phyloP scores from a whole-genome alignment of 2,113 vertebrate genomes.

The Tapirus terrestris region DNA sequence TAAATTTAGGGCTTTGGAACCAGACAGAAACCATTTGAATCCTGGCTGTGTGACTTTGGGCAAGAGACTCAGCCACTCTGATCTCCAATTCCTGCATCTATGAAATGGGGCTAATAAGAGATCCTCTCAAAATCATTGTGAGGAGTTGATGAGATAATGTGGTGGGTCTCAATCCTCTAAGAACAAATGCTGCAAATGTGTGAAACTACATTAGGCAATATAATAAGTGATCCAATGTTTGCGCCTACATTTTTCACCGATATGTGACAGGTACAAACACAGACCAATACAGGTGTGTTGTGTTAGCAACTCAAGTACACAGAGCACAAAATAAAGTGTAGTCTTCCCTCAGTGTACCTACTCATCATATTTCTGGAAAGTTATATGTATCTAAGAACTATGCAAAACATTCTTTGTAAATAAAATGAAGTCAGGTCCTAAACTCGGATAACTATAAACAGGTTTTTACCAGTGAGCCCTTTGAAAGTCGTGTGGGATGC shows the following conservation, averaged over 20 bases:
- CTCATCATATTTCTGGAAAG: neutral
- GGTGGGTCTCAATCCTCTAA: neutral
- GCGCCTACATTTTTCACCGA: neutral
- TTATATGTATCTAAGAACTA: neutral
- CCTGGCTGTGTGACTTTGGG: neutral
- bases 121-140: neutral
- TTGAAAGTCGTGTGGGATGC: neutral
- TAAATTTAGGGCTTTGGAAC: neutral
- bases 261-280: neutral
- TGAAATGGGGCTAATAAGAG: neutral
- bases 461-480: neutral
- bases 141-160: neutral
- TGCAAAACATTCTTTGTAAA: neutral
- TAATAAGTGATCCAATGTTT: neutral
- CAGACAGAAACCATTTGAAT: neutral
- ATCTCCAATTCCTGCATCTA: neutral
- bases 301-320: neutral
- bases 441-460: neutral
- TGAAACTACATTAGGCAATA: neutral
- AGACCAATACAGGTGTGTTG: neutral
- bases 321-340: neutral
- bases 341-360: neutral
- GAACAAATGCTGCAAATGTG: neutral
- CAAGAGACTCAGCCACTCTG: neutral
- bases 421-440: neutral